Percentiles rank a stretch among this genome's conserved stretches.
Conservation (phyloP, 2,888 invertebrate species). For the Vesta saturnalis region DNA sequence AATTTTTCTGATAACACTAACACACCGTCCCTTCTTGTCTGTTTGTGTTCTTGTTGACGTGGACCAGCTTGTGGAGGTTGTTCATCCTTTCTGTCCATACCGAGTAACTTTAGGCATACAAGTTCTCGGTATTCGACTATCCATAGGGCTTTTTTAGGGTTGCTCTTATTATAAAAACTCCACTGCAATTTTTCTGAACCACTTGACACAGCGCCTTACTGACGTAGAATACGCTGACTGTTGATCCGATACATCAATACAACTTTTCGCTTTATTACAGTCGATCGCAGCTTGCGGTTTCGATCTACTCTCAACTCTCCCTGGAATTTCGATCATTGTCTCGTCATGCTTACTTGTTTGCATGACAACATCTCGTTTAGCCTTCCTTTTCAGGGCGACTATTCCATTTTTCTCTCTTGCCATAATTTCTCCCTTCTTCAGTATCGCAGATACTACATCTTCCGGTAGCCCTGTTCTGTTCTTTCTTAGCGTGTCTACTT, state of each 20-base stretch:
- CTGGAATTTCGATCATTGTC: not conserved
- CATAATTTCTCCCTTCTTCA: too few relatives aligned
- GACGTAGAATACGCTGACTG: not conserved
- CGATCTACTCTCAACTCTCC: not conserved
- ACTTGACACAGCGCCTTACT: not conserved
- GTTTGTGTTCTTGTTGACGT: too few relatives aligned
- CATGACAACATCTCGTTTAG: too few relatives aligned
- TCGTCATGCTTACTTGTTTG: not conserved
- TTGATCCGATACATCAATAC: not conserved
- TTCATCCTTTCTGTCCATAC: not conserved
- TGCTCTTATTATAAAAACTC: not conserved
- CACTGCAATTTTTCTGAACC: not conserved
- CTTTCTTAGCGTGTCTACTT: too few relatives aligned
- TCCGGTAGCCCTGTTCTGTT: too few relatives aligned
- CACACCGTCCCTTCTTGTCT: too few relatives aligned
- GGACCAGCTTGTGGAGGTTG: too few relatives aligned
- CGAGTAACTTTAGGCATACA: not conserved
- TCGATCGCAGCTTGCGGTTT: not conserved
- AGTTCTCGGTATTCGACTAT: not conserved
- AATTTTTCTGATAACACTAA: too few relatives aligned
- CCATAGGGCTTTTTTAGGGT: too few relatives aligned
- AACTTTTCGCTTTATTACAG: not conserved
- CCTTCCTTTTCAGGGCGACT: too few relatives aligned
- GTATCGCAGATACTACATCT: too few relatives aligned
- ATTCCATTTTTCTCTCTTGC: too few relatives aligned